Conservation (phyloP, 2,888 invertebrate species). For the Diaphora mendica region DNA sequence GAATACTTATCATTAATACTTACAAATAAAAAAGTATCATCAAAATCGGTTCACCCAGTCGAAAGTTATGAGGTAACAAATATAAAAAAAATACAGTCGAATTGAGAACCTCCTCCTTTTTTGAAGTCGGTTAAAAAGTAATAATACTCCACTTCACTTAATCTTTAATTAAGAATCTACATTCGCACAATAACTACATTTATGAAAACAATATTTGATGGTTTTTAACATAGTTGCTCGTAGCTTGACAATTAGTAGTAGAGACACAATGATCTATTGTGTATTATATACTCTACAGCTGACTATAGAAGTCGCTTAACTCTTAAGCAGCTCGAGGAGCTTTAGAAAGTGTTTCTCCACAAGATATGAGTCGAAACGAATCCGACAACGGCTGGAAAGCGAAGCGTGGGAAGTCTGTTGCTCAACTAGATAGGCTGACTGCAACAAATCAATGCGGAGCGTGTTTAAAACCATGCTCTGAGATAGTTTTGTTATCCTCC, state of each 20-base stretch:
- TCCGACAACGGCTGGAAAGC: neutral
- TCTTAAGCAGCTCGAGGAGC: neutral
- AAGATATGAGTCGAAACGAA: neutral
- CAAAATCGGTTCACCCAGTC: too few species aligned
- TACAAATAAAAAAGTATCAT: too few species aligned
- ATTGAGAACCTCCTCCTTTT: too few species aligned
- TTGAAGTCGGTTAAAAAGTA: too few species aligned
- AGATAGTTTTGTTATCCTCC: neutral
- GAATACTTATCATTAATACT: too few species aligned
- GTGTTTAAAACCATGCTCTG: neutral
- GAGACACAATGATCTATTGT: neutral
- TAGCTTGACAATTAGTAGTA: neutral
- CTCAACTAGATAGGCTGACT: neutral
- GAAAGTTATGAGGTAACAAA: too few species aligned
- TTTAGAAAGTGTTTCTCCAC: neutral
- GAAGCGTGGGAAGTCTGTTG: neutral
- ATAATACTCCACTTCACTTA: too few species aligned
- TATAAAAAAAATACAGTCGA: too few species aligned
- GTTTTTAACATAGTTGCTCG: too few species aligned
- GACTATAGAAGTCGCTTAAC: neutral
- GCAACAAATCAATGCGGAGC: neutral
- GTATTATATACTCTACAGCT: neutral
- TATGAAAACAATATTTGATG: too few species aligned
- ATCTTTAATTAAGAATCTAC: too few species aligned
- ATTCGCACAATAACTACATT: too few species aligned